These are phyloP conservation scores for Leguminivora glycinivorella DNA, from an alignment of 1,140 invertebrate species.

Conservation along the genomic window DNA sequence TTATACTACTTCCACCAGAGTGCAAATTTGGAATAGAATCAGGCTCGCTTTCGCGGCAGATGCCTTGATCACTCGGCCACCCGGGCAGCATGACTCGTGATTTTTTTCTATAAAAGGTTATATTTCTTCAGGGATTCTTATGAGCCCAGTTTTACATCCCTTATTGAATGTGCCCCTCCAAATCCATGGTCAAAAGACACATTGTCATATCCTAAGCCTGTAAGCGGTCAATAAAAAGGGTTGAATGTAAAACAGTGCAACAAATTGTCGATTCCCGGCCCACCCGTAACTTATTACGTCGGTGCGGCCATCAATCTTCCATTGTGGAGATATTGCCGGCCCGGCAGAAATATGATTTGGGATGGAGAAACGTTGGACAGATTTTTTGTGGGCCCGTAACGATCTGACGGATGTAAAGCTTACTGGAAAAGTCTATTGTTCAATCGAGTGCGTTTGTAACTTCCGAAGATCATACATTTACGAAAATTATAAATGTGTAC, in stretches of 20 bases:
- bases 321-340: slow-evolving; percentile 27
- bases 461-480: no score
- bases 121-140: no score
- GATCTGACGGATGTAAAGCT: not conserved
- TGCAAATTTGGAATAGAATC: no score
- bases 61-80: no score
- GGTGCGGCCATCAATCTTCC: slow-evolving; percentile 28
- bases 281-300: not conserved
- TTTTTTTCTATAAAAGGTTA: no score
- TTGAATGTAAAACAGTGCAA: slow-evolving; percentile 13
- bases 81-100: no score
- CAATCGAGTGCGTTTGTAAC: no score
- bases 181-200: not conserved
- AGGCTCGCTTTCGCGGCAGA: no score
- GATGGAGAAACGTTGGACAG: slow-evolving; percentile 22
- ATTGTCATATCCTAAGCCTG: not conserved
- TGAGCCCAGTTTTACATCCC: no score
- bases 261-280: slow-evolving; percentile 16
- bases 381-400: slow-evolving; percentile 24
- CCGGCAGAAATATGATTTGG: slow-evolving; percentile 26
- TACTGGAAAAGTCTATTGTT: slow-evolving; percentile 3
- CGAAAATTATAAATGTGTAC: no score
- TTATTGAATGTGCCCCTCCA: not conserved
- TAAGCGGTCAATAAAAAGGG: not conserved
- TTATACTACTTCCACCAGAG: no score